Percentiles rank a stretch among this genome's conserved stretches.
phyloP scores from a whole-genome alignment of 2,888 invertebrate species.

The Drosophila mulleri region DNA sequence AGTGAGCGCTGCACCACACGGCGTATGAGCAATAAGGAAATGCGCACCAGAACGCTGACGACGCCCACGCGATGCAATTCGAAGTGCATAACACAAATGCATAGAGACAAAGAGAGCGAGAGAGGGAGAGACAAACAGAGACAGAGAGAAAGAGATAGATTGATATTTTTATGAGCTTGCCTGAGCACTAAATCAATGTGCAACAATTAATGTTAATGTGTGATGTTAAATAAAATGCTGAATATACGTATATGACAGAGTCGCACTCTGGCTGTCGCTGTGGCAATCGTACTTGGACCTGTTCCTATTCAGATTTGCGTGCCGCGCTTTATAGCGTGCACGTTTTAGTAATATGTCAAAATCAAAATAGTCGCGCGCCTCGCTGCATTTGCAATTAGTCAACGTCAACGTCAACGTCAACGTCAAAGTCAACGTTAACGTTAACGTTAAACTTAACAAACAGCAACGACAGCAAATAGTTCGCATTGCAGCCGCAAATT shows the following conservation, averaged over 20 bases:
- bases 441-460: conserved; percentile 21
- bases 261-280: conserved; percentile 1
- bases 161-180: conserved; percentile 52
- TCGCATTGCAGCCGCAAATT: conserved; percentile 71
- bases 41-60: conserved; percentile 46
- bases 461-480: conserved; percentile 33
- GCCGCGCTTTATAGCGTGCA: conserved; percentile 65
- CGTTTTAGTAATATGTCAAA: conserved; percentile 78
- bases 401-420: conserved; percentile 47
- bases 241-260: conserved; percentile 56
- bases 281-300: conserved; percentile 43
- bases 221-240: conserved; percentile 63
- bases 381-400: conserved; percentile 70
- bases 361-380: conserved; percentile 63
- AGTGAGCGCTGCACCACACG: conserved; percentile 37
- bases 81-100: conserved; percentile 42
- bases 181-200: conserved; percentile 68
- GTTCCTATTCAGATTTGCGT: conserved; percentile 64
- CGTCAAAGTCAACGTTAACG: conserved; percentile 18
- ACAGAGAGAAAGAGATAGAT: conserved; percentile 5
- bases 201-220: conserved; percentile 66
- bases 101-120: conserved; percentile 12
- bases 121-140: neutral
- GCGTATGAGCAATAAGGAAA: conserved; percentile 74
- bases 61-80: conserved; percentile 53